Base-by-base conservation (phyloP, 2,888 invertebrate genomes). In the Leucophenga montana region DNA sequence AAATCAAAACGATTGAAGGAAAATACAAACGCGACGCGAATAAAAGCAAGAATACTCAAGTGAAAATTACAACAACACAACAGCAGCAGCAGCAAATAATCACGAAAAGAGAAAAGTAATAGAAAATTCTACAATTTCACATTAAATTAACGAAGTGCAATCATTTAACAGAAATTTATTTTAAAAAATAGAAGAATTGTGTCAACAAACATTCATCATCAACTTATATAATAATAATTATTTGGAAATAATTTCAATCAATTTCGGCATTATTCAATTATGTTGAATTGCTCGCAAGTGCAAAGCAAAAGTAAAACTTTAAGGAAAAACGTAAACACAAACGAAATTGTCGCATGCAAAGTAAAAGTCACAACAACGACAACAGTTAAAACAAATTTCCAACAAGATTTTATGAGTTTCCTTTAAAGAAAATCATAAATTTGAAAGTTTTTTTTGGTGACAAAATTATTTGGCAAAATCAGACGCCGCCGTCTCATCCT, bases 271-370 rank as follows among this genome's bases (percentile, higher is more conserved):
- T 18, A 59, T 33, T 31, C 33, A 59, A 59, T 59, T 59, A 59
- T 59, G 59, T 59, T 33, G n/a, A 59, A 59, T 59, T 59, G 31
- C 33, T 33, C 16, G 59, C 14, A 27, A 33, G 59, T 59, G 59
- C 59, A 16, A 18, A 50, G 13, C 16, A 5, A 50, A 16, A 50
- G 50, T 1, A 16, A 50, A 50, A 50, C 50, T 18, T 16, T n/a
- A 5, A 50, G 16, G 2, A 50, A 50, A n/a, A 50, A 50, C 50
- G 39, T 39, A 39, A 50, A 50, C 50, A 50, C 4, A 50, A 18
- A 59, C 11, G 13, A 59, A 31, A n/a, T n/a, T n/a, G 9, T 33
- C 33, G 33, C 16, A 50, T 6, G 6, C 2, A 57, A 57, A 27
- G 5, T 13, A 57, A 13, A 9, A 27, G 27, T 4, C 27, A 31